Percentiles rank a stretch among this genome's conserved stretches.
These are phyloP conservation scores for Scolopax mira DNA, from an alignment of 2,113 vertebrate genomes.

Conservation along the genomic window DNA sequence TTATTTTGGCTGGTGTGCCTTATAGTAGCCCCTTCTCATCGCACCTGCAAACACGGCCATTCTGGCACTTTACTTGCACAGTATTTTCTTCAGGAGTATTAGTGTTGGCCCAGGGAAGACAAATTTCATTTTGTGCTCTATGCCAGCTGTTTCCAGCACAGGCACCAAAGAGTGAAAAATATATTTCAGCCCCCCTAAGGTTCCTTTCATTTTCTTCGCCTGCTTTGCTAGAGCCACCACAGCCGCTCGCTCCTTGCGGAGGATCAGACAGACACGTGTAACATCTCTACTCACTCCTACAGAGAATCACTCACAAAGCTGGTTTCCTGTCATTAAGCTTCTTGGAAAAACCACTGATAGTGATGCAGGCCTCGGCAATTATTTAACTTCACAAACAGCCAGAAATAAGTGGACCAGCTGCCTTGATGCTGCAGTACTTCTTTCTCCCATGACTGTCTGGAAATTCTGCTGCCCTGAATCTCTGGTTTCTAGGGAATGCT, in stretches of 20 bases:
- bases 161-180: background rate
- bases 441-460: slow-evolving; percentile 20
- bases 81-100: background rate
- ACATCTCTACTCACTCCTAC: background rate
- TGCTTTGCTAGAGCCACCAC: slow-evolving; percentile 6
- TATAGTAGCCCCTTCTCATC: background rate
- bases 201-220: background rate
- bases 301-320: background rate
- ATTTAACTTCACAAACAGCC: slow-evolving; percentile 14
- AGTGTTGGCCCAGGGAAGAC: background rate
- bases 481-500: background rate
- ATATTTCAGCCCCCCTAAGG: background rate
- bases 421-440: background rate
- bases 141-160: background rate
- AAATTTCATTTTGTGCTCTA: background rate
- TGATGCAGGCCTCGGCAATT: slow-evolving; percentile 10
- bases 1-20: background rate
- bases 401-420: slow-evolving; percentile 4
- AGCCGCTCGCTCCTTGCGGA: background rate
- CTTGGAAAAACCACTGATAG: background rate
- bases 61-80: background rate
- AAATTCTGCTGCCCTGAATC: slow-evolving; percentile 25
- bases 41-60: background rate
- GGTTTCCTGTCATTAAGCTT: background rate
- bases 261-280: background rate